A percentile compares a stretch with the other conserved stretches of the same genome.
phyloP scores from a whole-genome alignment of 2,113 vertebrate species.

The Dryoscopus gambensis region DNA sequence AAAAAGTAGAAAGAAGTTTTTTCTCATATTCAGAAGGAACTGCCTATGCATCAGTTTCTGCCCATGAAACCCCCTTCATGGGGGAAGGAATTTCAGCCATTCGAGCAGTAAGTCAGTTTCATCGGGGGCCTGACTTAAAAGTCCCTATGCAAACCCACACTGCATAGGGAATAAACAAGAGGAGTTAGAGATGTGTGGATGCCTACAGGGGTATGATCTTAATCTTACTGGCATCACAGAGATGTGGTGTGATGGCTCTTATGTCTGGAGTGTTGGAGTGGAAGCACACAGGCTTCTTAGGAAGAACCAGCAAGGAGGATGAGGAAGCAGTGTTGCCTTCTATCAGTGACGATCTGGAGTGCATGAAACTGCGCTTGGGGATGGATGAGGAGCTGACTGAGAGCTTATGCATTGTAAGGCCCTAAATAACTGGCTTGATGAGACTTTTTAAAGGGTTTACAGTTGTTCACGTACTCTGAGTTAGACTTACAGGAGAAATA shows the following conservation, averaged over 20 bases:
- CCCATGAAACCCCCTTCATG: no score
- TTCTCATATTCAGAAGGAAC: not conserved
- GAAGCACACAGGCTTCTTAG: not conserved
- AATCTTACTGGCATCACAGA: not conserved
- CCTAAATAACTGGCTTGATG: not conserved
- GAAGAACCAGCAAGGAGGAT: not conserved
- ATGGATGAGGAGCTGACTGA: not conserved
- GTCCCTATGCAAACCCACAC: not conserved
- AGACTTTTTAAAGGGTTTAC: not conserved
- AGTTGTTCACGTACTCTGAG: not conserved
- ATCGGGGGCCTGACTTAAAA: accelerated
- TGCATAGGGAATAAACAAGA: not conserved
- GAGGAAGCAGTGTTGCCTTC: not conserved
- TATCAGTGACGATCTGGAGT: not conserved
- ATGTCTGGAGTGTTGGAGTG: not conserved
- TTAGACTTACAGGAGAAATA: not conserved
- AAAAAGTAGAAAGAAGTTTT: not conserved
- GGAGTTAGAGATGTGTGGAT: not conserved
- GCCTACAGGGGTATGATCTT: not conserved
- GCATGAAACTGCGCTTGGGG: not conserved
- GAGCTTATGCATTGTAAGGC: not conserved
- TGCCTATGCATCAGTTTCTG: not conserved
- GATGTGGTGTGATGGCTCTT: not conserved
- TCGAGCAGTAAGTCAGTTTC: not conserved
- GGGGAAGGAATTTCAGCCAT: not conserved